Percentiles rank a stretch among this genome's conserved stretches.
These are phyloP conservation scores for Sturnira hondurensis DNA, from an alignment of 2,113 vertebrate species.

Conservation along the genomic window DNA sequence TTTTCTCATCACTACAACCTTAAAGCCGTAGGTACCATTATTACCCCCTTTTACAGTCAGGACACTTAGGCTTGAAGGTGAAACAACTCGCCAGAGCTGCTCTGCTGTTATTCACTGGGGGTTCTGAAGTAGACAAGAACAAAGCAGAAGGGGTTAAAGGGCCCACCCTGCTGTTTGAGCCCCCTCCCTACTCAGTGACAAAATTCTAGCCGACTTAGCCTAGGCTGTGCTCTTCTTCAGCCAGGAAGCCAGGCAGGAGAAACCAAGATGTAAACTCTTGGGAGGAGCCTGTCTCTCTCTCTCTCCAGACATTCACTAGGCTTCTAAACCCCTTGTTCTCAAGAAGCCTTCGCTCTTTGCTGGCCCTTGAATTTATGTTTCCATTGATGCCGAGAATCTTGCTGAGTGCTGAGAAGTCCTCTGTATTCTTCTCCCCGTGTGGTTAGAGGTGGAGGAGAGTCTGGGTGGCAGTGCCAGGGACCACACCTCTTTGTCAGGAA, in stretches of 20 bases:
- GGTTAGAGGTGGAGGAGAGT: constrained; percentile 63
- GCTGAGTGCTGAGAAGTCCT: constrained; percentile 28
- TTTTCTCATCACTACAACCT: background rate
- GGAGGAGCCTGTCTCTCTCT: background rate
- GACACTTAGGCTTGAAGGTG: constrained; percentile 46
- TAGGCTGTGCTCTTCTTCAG: background rate
- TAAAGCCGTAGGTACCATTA: background rate
- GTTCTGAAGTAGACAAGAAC: constrained; percentile 11
- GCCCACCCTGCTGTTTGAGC: background rate
- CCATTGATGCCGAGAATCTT: constrained; percentile 53
- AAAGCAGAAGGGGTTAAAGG: background rate
- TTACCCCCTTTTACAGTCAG: constrained; percentile 17
- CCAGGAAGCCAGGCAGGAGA: background rate
- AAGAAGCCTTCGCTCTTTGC: constrained; percentile 45
- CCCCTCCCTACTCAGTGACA: background rate
- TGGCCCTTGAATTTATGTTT: constrained; percentile 59
- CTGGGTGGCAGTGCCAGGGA: constrained; percentile 23
- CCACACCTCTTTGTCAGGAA: constrained; percentile 80
- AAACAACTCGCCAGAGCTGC: background rate
- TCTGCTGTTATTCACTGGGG: background rate
- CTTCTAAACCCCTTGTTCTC: constrained; percentile 39
- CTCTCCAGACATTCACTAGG: background rate
- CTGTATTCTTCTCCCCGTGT: constrained; percentile 63
- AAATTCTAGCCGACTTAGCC: background rate
- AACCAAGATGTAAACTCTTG: background rate